Evolutionary conservation across 2,113 vertebrate species (phyloP).

Genomic region (Leptobrachium leishanense): DNA sequence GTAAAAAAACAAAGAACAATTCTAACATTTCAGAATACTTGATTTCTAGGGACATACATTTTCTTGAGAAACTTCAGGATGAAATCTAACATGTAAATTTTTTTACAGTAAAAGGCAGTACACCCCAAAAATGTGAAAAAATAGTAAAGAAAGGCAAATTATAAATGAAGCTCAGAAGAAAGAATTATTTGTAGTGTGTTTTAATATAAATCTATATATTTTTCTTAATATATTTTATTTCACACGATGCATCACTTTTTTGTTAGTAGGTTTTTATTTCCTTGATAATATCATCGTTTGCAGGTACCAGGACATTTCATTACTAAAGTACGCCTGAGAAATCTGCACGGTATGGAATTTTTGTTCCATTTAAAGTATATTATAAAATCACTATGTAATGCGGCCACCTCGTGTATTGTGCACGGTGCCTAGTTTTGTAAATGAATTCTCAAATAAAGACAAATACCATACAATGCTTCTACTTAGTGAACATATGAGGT

Average conservation of each 20-base stretch:
- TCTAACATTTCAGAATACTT: not conserved
- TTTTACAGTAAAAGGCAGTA: not conserved
- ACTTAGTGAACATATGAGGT: constrained; percentile 29
- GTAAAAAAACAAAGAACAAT: not conserved
- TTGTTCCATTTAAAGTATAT: constrained; percentile 19
- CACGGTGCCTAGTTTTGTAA: constrained; percentile 26
- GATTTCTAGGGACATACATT: too few relatives aligned
- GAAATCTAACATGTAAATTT: not conserved
- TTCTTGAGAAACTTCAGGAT: not conserved
- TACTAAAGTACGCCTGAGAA: constrained; percentile 10
- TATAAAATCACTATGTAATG: constrained; percentile 17
- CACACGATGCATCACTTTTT: not conserved
- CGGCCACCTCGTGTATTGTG: constrained; percentile 21
- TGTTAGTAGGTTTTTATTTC: not conserved
- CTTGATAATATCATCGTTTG: constrained; percentile 7
- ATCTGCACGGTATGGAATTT: constrained; percentile 2
- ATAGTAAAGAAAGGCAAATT: not conserved
- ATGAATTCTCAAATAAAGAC: constrained; percentile 45
- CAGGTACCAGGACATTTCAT: not conserved
- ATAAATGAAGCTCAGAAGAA: not conserved
- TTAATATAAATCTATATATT: not conserved
- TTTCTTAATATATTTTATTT: not conserved
- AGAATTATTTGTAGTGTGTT: not conserved
- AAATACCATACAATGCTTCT: constrained; percentile 30
- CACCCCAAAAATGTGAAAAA: not conserved